Conservation (phyloP, 2,797 vertebrate genomes). For the Helostoma temminkii region DNA sequence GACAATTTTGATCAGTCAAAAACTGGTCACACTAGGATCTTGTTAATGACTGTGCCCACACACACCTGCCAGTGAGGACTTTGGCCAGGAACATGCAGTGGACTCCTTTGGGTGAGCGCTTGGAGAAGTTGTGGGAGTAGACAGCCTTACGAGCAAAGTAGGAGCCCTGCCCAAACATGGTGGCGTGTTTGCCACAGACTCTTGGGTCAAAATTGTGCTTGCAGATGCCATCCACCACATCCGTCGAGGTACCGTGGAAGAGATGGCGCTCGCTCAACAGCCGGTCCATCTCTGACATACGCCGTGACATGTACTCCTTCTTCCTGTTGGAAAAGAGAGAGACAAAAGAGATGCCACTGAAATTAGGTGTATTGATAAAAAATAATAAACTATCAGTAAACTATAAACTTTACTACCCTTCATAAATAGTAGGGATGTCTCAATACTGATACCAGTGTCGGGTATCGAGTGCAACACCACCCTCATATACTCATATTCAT, state of each 20-base stretch:
- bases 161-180: conserved; percentile 99
- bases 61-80: conserved; percentile 92
- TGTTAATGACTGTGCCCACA: conserved; percentile 1
- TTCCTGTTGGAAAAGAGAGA: conserved; percentile 85
- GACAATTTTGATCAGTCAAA: background rate
- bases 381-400: too few relatives aligned
- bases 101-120: conserved; percentile 92
- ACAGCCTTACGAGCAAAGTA: conserved; percentile 98
- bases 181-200: conserved; percentile 97
- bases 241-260: conserved; percentile 97
- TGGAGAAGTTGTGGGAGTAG: conserved; percentile 98
- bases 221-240: conserved; percentile 97
- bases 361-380: too few relatives aligned
- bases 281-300: conserved; percentile 92
- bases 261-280: conserved; percentile 96
- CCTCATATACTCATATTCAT: too few relatives aligned
- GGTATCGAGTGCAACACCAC: too few relatives aligned
- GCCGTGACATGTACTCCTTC: conserved; percentile 97
- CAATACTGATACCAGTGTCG: too few relatives aligned
- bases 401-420: too few relatives aligned
- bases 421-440: too few relatives aligned
- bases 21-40: background rate
- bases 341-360: background rate
- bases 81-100: conserved; percentile 99
- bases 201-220: conserved; percentile 99